phyloP scores from a whole-genome alignment of 2,888 invertebrate species.

The Synanthedon tipuliformis region DNA sequence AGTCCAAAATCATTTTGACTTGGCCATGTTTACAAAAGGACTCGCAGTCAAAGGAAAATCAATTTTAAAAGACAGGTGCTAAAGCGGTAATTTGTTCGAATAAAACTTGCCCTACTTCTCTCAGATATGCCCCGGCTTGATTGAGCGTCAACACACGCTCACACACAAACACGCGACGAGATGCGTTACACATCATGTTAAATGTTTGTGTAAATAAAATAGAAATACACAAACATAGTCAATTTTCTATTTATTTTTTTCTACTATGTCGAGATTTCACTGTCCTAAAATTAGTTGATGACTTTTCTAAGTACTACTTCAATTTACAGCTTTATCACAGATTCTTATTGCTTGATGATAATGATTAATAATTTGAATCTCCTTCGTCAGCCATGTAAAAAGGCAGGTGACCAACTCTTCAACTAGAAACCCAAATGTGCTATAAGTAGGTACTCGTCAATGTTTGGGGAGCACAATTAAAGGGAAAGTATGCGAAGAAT shows the following conservation, averaged over 20 bases:
- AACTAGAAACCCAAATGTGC: no score
- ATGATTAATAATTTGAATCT: no score
- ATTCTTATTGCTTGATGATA: no score
- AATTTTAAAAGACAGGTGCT: constrained; percentile 11
- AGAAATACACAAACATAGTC: neutral
- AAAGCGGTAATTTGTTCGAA: constrained; percentile 12
- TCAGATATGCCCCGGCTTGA: constrained; percentile 15
- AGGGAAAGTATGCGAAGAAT: neutral
- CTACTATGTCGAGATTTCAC: neutral
- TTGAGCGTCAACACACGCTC: constrained; percentile 15
- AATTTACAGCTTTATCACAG: no score
- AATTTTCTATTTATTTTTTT: neutral
- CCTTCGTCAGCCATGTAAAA: no score
- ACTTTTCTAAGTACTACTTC: no score
- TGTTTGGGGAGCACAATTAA: neutral
- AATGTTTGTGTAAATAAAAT: constrained; percentile 25
- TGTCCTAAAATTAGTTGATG: no score
- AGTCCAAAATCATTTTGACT: constrained; percentile 10
- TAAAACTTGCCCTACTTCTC: constrained; percentile 18
- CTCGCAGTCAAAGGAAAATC: constrained; percentile 14
- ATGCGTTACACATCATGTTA: constrained; percentile 18
- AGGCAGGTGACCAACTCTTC: no score
- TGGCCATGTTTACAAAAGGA: neutral
- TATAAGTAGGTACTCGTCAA: no score
- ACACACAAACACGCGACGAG: constrained; percentile 8